Base-by-base conservation (phyloP, 2,113 vertebrate genomes). In the Zosterops hypoxanthus region DNA sequence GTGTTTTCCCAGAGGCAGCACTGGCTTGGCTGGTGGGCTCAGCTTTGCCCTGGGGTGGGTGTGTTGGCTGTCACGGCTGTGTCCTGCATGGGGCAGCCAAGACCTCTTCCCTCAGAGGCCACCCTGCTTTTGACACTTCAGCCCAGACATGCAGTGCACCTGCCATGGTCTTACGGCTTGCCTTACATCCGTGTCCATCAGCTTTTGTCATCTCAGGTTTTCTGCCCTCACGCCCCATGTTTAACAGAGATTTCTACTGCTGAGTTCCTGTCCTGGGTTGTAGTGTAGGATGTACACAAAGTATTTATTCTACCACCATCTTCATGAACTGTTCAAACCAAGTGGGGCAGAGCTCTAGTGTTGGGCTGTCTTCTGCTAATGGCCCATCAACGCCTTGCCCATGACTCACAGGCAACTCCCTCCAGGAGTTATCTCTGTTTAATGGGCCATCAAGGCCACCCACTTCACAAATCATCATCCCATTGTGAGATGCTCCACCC, bases 81-180 rank as follows among this genome's bases (percentile, higher is more conserved):
- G 12, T 24, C 31, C 44, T 22, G 5, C 18, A 5, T 17, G 31
- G 11, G 9, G 4, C 33, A 65, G 41, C 36, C 0, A 1, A 60
- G 52, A 31, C 3, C 15, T 68, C 23, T 63, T 72, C 10, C 21
- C 7, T 53, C 49, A 72, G 44, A 72, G 34, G 8, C 6, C 26
- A 33, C 5, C 4, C 24, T 71, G 5, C 24, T 55, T 52, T n/a
- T 36, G 64, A 4, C 34, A n/a, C 22, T 44, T 70, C n/a, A 29
- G 9, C 39, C 50, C 33, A 83, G 60, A 34, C 7, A 11, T 8
- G 13, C 41, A 25, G 8, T 5, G 14, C 18, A 12, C 12, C 11
- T 59, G 65, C 39, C 59, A 46, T 12, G 11, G 12, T 9, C 29
- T 22, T 41, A 3, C 21, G 25, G 29, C 13, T 33, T 14, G 19